phyloP scores from a whole-genome alignment of 2,888 invertebrate genomes.

The Biston betularia region DNA sequence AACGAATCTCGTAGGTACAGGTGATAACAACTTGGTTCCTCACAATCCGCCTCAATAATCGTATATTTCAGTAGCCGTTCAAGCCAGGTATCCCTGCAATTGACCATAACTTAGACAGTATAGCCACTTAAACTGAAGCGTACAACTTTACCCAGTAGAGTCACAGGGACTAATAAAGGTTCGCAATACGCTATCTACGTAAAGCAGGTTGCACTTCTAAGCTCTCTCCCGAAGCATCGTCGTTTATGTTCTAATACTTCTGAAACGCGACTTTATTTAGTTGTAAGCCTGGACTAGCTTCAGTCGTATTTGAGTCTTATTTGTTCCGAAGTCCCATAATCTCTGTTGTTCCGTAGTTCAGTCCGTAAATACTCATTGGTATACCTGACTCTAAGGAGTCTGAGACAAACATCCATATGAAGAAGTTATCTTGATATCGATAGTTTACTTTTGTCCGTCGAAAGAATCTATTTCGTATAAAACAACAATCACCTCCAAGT shows the following conservation, averaged over 20 bases:
- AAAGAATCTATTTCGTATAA: not conserved
- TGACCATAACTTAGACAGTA: slow-evolving; percentile 61
- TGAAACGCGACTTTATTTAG: slow-evolving; percentile 37
- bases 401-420: slow-evolving; percentile 10
- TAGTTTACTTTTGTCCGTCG: not conserved
- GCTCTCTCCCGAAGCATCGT: slow-evolving; percentile 42
- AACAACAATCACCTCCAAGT: not conserved
- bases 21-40: slow-evolving; percentile 40
- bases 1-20: slow-evolving; percentile 40
- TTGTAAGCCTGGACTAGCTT: slow-evolving; percentile 38
- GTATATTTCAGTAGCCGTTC: slow-evolving; percentile 51
- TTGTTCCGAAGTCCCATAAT: slow-evolving; percentile 34
- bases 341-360: slow-evolving; percentile 25
- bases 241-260: slow-evolving; percentile 37
- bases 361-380: slow-evolving; percentile 18
- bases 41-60: slow-evolving; percentile 41
- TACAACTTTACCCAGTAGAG: slow-evolving; percentile 54
- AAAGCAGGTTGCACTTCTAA: slow-evolving; percentile 49
- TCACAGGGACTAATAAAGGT: slow-evolving; percentile 54
- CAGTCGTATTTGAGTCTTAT: slow-evolving; percentile 22
- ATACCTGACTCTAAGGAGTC: slow-evolving; percentile 5
- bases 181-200: slow-evolving; percentile 58
- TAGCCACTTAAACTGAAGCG: slow-evolving; percentile 57
- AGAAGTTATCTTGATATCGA: not conserved
- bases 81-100: slow-evolving; percentile 55